A percentile compares a stretch with the other conserved stretches of the same genome.
phyloP scores from a whole-genome alignment of 1,140 invertebrate genomes.

The Halictus rubicundus region DNA sequence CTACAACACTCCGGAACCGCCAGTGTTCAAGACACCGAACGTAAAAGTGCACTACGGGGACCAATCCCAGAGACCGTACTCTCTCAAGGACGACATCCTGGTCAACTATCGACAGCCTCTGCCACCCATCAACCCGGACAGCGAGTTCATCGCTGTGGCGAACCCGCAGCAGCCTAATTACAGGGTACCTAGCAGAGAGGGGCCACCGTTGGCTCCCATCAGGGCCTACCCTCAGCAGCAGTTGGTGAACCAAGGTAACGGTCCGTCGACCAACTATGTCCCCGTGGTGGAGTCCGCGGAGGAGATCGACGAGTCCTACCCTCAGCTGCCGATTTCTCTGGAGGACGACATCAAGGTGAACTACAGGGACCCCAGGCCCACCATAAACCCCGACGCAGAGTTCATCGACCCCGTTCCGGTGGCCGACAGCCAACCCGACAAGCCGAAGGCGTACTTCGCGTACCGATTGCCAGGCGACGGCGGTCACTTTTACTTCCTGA shows the following conservation, averaged over 20 bases:
- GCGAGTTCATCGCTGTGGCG: constrained; percentile 82
- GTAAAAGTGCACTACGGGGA: constrained; percentile 75
- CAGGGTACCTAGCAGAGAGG: constrained; percentile 22
- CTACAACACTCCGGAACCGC: constrained; percentile 70
- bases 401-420: constrained; percentile 72
- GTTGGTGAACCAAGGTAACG: constrained; percentile 46
- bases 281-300: constrained; percentile 46
- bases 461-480: constrained; percentile 86
- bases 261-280: constrained; percentile 41
- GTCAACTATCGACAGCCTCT: constrained; percentile 83
- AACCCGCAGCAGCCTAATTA: constrained; percentile 53
- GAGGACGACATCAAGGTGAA: constrained; percentile 80
- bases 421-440: constrained; percentile 56
- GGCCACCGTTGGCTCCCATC: constrained; percentile 12
- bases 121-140: constrained; percentile 85
- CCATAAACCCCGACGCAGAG: constrained; percentile 82
- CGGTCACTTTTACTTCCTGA: constrained; percentile 89
- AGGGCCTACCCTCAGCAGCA: constrained; percentile 55
- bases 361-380: constrained; percentile 79
- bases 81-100: constrained; percentile 82
- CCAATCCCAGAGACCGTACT: constrained; percentile 75
- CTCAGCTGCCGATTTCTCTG: constrained; percentile 71
- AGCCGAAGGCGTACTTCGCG: constrained; percentile 83
- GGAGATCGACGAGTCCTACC: constrained; percentile 73
- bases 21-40: constrained; percentile 75